Evolutionary conservation across 2,113 vertebrate species (phyloP), one percentile per base, ranked within the genome.

Genomic region (Pongo pygmaeus): DNA sequence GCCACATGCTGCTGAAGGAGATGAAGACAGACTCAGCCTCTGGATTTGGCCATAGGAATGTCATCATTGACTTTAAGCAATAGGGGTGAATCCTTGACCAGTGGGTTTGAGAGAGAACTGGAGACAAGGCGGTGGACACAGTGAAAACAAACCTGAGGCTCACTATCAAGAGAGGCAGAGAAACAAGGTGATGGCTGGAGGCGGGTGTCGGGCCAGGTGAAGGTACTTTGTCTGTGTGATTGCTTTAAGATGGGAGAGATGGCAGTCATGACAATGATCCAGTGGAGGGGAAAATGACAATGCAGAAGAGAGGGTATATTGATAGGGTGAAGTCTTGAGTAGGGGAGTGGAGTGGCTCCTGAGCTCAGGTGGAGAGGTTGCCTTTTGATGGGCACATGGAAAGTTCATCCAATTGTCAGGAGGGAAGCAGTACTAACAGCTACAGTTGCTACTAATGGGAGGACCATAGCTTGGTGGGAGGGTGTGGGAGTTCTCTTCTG

Each of bases 321-420:
- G 2, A 1, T 43, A 57, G 61, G 30, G 8, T 5, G 8, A 35
- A 70, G 27, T 84, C 67, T 22, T 74, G 50, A n/a, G 27, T 18
- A 22, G 4, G 70, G 18, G 11, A 5, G 23, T 11, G 48, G 2
- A 0, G 43, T 1, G 2, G 74, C 1, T 25, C 35, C 94, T 59
- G 69, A 2, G 14, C 55, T 40, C 6, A 23, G 55, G 22, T 10
- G 0, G 40, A 46, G 43, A 84, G 40, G 13, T 38, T 18, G 50
- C 70, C 78, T 57, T 22, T 22, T 35, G 57, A 12, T 30, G 64
- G 23, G 17, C 3, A 13, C 10, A 0, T 79, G 48, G n/a, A 8
- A 40, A 30, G n/a, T 35, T 46, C 61, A 46, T 85, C 84, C 83
- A 3, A 8, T 17, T 4, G 46, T 23, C 32, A 18, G 46, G 46